A percentile compares a stretch with the other conserved stretches of the same genome.
Conservation (phyloP, 2,888 invertebrate genomes). For the Mantis religiosa region DNA sequence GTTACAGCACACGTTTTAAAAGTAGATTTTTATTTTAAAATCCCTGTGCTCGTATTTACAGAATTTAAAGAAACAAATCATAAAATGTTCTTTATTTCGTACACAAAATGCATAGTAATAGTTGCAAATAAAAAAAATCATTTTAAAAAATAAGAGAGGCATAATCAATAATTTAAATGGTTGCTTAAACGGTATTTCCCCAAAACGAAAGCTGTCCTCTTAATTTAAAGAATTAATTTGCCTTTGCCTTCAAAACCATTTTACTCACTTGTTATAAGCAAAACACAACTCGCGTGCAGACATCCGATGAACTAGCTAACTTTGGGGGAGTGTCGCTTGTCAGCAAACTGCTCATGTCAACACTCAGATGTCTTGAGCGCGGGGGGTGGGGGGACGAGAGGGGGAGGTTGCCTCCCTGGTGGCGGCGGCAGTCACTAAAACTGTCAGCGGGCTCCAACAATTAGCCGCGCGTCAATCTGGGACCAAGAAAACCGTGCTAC, state of each 20-base stretch:
- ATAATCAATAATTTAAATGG: no score
- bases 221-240: neutral
- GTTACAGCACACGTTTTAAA: no score
- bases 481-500: constrained; percentile 2
- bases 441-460: constrained; percentile 10
- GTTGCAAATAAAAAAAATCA: no score
- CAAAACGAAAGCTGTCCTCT: no score
- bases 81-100: no score
- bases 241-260: neutral
- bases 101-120: no score
- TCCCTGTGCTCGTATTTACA: no score
- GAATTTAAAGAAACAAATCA: no score
- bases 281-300: neutral
- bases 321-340: neutral
- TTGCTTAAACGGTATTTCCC: no score
- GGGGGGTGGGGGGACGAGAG: no score
- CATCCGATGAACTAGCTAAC: neutral
- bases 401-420: neutral
- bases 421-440: constrained; percentile 11
- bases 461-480: constrained; percentile 12
- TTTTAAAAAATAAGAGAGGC: no score
- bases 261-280: neutral
- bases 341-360: neutral
- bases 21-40: no score
- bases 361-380: neutral